Evolutionary conservation across 2,888 invertebrate species (phyloP).

Genomic region (Cecidostiba fungosa): DNA sequence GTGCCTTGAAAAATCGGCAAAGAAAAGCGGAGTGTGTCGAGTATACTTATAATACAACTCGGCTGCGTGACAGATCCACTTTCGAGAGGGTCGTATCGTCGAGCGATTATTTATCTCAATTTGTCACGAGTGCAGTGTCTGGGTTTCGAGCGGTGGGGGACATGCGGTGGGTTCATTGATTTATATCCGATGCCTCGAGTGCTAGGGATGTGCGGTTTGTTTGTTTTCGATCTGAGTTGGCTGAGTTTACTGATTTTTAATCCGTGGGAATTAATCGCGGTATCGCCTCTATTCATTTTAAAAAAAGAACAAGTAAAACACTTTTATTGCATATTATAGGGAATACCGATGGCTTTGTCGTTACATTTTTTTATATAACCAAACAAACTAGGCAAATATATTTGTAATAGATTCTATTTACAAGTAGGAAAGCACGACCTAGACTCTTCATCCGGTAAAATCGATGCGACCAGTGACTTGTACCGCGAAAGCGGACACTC

Average conservation of each 20-base stretch:
- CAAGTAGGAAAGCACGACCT: neutral
- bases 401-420: neutral
- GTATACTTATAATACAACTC: conserved; percentile 68
- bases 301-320: too few species aligned
- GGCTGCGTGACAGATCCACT: conserved; percentile 73
- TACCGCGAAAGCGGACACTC: neutral
- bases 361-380: too few species aligned
- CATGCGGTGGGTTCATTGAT: neutral
- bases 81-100: conserved; percentile 59
- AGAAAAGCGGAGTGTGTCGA: conserved; percentile 66
- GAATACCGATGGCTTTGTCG: too few species aligned
- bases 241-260: neutral
- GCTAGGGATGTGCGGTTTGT: neutral
- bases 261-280: neutral
- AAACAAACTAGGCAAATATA: too few species aligned
- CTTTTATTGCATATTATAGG: too few species aligned
- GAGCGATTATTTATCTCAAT: conserved; percentile 78
- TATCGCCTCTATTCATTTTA: neutral
- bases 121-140: conserved; percentile 71
- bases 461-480: neutral
- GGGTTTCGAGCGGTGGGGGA: neutral
- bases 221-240: neutral
- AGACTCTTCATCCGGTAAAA: neutral
- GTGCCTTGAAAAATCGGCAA: conserved; percentile 49
- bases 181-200: neutral